These are phyloP conservation scores for Limnothrissa miodon DNA, from an alignment of 2,113 vertebrate species.

Conservation along the genomic window DNA sequence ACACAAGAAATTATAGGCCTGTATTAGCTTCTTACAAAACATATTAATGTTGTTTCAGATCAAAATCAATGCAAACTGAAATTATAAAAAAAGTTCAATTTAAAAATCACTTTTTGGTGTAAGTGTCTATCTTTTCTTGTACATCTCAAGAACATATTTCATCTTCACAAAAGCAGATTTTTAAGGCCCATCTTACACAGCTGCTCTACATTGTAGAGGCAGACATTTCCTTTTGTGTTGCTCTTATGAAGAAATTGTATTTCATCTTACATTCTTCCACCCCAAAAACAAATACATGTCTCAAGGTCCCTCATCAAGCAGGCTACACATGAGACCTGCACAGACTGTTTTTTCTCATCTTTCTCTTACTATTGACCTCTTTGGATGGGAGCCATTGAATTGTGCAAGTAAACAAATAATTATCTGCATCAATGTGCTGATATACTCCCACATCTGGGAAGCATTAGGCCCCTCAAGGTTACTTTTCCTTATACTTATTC, in stretches of 20 bases:
- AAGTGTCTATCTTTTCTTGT: neutral
- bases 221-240: neutral
- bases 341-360: conserved; percentile 63
- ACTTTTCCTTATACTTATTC: conserved; percentile 49
- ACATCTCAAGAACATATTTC: neutral
- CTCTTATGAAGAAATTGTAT: neutral
- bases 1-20: neutral
- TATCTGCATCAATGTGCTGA: conserved; percentile 74
- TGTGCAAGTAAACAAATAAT: conserved; percentile 76
- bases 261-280: conserved; percentile 9
- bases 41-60: too few species aligned
- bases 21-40: neutral
- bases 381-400: conserved; percentile 70
- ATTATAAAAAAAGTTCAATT: neutral
- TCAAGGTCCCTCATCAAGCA: conserved; percentile 41
- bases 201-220: neutral
- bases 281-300: conserved; percentile 14
- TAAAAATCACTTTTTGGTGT: neutral
- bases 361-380: conserved; percentile 69
- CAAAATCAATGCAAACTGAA: neutral
- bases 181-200: neutral
- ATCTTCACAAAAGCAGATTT: neutral
- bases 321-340: conserved; percentile 68
- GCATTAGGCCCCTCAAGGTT: conserved; percentile 68
- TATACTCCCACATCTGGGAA: conserved; percentile 65